Evolutionary conservation across 1,140 invertebrate genomes (phyloP), one percentile per base, ranked within the genome.

Genomic region (Atta texana): DNA sequence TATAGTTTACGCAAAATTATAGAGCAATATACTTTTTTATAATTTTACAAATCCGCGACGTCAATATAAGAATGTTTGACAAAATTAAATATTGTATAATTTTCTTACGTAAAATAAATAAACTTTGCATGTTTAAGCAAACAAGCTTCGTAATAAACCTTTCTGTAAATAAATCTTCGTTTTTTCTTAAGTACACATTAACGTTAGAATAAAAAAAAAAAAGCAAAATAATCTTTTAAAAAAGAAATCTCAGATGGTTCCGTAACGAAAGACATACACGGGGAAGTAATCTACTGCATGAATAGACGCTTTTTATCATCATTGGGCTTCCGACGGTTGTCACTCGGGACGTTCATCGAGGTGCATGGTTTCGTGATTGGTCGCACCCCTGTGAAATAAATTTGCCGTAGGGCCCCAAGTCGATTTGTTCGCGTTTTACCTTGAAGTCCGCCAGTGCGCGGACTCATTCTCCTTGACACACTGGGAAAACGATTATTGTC

Each of bases 401-500:
- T 85, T 18, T 7, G 10, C 28, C 28, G 4, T 18, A 21, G 6
- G 18, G 16, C 14, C n/a, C n/a, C 31, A 18, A 16, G 57, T 51
- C 71, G 49, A 75, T 76, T 76, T 81, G 21, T 59, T 34, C 53
- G 10, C 28, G 51, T 57, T 34, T 71, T 34, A 85, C 49, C 39
- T 66, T 6, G n/a, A 34, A 49, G 53, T 24, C 24, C 24, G 24
- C 7, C 44, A 16, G 21, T 78, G 24, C 14, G 61, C 57, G 71
- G 21, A 78, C 68, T 82, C 76, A 63, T 51, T 82, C 44, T 87
- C 71, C 63, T 89, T 77, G 64, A 77, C 84, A 89, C 81, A 59
- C 72, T 57, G 55, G 21, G 59, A 44, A 82, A 90, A 87, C 63
- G 84, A 34, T 87, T 85, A 89, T 89, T 89, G 74, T 89, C 78